Evolutionary conservation across 2,888 invertebrate genomes (phyloP), one percentile per base, ranked within the genome.

Genomic region (Sthenelais limicola): DNA sequence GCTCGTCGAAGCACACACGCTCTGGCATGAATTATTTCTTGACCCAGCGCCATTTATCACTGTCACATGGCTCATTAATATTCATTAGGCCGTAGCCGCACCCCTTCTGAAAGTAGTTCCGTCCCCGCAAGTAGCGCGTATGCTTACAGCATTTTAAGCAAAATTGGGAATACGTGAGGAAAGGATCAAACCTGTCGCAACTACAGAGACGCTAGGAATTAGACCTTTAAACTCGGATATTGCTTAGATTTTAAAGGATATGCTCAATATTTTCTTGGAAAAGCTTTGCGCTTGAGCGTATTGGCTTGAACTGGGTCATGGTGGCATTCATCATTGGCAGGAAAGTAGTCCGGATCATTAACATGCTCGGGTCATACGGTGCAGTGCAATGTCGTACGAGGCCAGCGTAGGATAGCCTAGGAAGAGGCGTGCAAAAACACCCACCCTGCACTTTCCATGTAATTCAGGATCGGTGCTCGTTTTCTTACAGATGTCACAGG

Each of bases 321-420:
- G 24, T 35, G 24, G 62, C 62, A 62, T 62, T 43, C 62, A 62
- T 62, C 62, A 62, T 38, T 62, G 21, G 62, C 62, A 38, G 38
- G 62, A 62, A 62, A 62, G 62, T 62, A 62, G 62, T 62, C 21
- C 62, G 38, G 62, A 62, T 43, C 35, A 62, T 62, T 38, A 62
- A 43, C 62, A 62, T 62, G 62, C n/a, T 62, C 62, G 62, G 62
- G 62, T 62, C 62, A 62, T 9, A 35, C 38, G 26, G 62, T 62
- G 62, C 62, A 62, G 62, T 62, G 62, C 26, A 62, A 62, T 62
- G 62, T 62, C 43, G 62, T 62, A 62, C 54, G 62, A 62, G 62
- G 9, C 38, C 35, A 58, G 58, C 38, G 62, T 62, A 62, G 62
- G 62, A 62, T 21, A 38, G 62, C 35, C 21, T 21, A 26, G 38